Base-by-base conservation (phyloP, 2,797 vertebrate genomes). In the Heterohyrax brucei region DNA sequence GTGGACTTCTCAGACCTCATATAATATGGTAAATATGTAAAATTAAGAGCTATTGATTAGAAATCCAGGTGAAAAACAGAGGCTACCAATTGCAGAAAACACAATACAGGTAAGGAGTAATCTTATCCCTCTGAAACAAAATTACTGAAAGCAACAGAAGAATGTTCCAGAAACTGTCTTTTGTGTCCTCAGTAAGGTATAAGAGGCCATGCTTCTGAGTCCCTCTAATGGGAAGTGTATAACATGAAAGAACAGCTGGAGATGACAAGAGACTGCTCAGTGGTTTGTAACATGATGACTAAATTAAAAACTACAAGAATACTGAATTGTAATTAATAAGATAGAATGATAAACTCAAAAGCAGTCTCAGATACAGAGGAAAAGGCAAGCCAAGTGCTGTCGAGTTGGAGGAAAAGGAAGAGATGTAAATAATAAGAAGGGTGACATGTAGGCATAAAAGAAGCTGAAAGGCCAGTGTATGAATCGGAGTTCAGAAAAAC, bases 81-180 rank as follows among this genome's bases (percentile, higher is more conserved):
- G 4, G 0, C 16, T 53, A 50, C 61, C 33, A 72, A 33, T 46
- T 39, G 44, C 48, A 83, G 22, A 61, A 78, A 66, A 46, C 24
- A 66, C 39, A 33, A 0, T 10, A 21, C 1, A 10, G 21, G 21
- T 50, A 87, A 30, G n/a, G 14, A 75, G 21, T 46, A 80, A 76
- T 24, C 68, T 66, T n/a, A 46, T 64, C 24, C 24, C 87, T 85
- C 30, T 70, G 56, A 80, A 93, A 46, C 22, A 87, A 83, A 96
- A 81, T 61, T 56, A 18, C 68, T 26, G 18, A 44, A 59, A 78
- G n/a, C 10, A 77, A n/a, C 24, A 66, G 39, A 33, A 56, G 30
- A 46, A 48, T 10, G 7, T 46, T 44, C 56, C 53, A n/a, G 7
- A 48, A 78, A 48, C 78, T 80, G 7, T 26, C 16, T 66, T 39